These are phyloP conservation scores for Dolomedes plantarius DNA, from an alignment of 2,888 invertebrate species.

Conservation along the genomic window DNA sequence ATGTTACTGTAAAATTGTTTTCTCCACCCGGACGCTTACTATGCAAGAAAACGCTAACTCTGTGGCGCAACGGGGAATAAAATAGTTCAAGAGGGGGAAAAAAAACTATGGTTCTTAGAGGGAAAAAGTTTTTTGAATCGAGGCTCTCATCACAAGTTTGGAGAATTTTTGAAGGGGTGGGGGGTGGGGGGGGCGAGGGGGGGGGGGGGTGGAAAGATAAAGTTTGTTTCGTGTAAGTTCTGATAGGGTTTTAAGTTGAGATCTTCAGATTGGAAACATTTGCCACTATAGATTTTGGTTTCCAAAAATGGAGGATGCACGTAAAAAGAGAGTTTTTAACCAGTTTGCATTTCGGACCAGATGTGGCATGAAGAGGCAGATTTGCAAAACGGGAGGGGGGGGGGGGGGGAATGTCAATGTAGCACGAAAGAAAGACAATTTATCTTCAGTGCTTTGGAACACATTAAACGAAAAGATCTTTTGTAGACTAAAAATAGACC, in stretches of 20 bases:
- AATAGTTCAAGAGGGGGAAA: not conserved
- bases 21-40: constrained; percentile 9
- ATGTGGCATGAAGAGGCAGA: not conserved
- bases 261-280: not conserved
- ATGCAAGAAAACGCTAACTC: constrained; percentile 18
- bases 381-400: too few species aligned
- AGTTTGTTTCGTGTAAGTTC: constrained; percentile 8
- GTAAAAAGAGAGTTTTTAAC: not conserved
- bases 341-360: not conserved
- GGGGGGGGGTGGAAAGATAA: not conserved
- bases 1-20: constrained; percentile 31
- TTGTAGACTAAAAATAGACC: too few species aligned
- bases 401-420: too few species aligned
- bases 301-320: not conserved
- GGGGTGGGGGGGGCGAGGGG: too few species aligned
- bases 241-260: not conserved
- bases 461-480: too few species aligned
- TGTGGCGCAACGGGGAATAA: not conserved
- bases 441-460: too few species aligned
- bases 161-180: not conserved
- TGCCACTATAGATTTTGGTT: not conserved
- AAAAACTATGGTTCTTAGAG: not conserved
- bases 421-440: too few species aligned
- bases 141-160: not conserved
- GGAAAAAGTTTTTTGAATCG: constrained; percentile 3